Percentiles rank a stretch among this genome's conserved stretches.
Conservation (phyloP, 2,888 invertebrate species). For the Platyscelio sp. region DNA sequence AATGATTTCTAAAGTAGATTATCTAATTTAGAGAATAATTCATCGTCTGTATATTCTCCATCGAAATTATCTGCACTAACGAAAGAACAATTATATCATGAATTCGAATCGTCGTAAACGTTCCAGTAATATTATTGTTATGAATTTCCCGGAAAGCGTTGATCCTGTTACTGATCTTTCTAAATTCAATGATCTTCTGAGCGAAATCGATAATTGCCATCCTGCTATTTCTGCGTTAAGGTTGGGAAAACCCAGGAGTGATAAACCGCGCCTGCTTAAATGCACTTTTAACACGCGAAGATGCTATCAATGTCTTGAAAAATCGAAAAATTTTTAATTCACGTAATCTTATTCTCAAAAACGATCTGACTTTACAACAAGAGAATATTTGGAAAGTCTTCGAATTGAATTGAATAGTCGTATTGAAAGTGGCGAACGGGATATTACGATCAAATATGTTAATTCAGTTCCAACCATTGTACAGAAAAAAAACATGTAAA, state of each 20-base stretch:
- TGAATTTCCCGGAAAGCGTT: not conserved
- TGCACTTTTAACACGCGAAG: not conserved
- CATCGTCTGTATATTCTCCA: no score
- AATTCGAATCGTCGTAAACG: not conserved
- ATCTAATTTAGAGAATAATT: not conserved
- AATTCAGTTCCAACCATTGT: not conserved
- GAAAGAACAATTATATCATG: not conserved
- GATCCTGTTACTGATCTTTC: not conserved
- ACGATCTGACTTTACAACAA: not conserved
- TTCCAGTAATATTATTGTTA: not conserved
- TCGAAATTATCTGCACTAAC: not conserved
- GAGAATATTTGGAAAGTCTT: not conserved
- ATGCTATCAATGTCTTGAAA: not conserved
- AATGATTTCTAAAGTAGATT: not conserved
- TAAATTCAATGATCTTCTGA: not conserved
- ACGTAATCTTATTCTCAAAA: not conserved
- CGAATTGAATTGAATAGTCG: not conserved
- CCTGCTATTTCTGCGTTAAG: not conserved
- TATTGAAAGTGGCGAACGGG: not conserved
- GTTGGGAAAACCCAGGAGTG: not conserved
- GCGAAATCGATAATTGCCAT: not conserved
- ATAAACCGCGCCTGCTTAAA: not conserved
- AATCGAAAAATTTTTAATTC: not conserved
- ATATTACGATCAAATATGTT: not conserved
- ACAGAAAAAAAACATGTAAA: slow-evolving; percentile 6